Conservation (phyloP, 2,113 vertebrate genomes). For the Nansenia antarctica region DNA sequence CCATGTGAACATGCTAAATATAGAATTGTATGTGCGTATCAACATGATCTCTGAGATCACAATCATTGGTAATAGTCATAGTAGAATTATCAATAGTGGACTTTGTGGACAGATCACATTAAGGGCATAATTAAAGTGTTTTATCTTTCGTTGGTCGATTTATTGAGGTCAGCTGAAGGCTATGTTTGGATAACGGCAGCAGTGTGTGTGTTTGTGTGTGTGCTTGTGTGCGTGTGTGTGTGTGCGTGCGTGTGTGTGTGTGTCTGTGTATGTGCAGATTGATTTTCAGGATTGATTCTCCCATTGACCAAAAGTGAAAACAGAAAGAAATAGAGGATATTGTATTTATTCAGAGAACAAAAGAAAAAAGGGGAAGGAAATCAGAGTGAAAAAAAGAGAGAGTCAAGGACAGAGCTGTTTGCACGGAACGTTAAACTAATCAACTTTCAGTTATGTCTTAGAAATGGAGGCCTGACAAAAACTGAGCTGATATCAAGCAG, state of each 20-base stretch:
- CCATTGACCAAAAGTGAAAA: slow-evolving; percentile 56
- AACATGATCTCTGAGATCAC: too few relatives aligned
- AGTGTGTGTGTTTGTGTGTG: too few relatives aligned
- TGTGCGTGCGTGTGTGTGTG: too few relatives aligned
- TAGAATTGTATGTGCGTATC: too few relatives aligned
- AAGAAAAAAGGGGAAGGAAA: slow-evolving; percentile 41
- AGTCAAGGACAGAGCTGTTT: slow-evolving; percentile 46
- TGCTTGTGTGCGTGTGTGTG: too few relatives aligned
- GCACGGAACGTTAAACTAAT: slow-evolving; percentile 59
- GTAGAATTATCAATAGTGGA: slow-evolving; percentile 30
- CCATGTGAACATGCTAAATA: background rate
- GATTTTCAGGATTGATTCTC: slow-evolving; percentile 71
- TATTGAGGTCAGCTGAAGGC: slow-evolving; percentile 74
- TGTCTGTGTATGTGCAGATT: slow-evolving; percentile 61
- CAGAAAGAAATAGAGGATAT: slow-evolving; percentile 59
- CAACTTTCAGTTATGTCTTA: slow-evolving; percentile 43
- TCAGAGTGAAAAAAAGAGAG: slow-evolving; percentile 25
- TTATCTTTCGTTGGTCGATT: slow-evolving; percentile 64
- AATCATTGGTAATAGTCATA: too few relatives aligned
- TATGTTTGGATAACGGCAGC: slow-evolving; percentile 55
- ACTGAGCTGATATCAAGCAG: slow-evolving; percentile 25
- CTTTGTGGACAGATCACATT: slow-evolving; percentile 64
- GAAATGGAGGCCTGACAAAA: slow-evolving; percentile 30
- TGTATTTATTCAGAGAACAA: slow-evolving; percentile 60
- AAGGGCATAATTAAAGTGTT: slow-evolving; percentile 69